Evolutionary conservation across 2,113 vertebrate species (phyloP).

Genomic region (Rhabdomys dilectus): DNA sequence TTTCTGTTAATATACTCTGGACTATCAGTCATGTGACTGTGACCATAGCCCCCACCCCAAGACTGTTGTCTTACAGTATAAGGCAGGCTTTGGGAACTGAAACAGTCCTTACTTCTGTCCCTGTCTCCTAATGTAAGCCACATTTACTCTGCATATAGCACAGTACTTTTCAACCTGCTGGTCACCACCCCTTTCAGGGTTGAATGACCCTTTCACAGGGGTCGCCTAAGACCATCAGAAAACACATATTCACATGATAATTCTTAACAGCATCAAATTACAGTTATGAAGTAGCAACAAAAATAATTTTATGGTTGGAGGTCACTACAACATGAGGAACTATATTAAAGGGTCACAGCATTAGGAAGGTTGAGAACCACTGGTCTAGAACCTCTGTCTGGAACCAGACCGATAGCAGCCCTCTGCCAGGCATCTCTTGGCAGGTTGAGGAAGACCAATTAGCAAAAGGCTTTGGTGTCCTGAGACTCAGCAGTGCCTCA

Average conservation of each 20-base stretch:
- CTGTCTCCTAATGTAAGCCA: accelerated
- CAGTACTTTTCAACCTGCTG: neutral
- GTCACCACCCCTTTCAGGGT: neutral
- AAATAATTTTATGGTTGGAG: neutral
- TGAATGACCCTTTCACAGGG: neutral
- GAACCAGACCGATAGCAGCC: neutral
- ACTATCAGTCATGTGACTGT: neutral
- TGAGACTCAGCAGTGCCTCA: neutral
- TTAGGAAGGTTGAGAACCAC: neutral
- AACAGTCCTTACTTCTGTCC: neutral
- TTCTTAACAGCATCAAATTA: neutral
- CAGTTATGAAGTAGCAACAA: neutral
- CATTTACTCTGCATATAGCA: neutral
- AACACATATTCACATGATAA: neutral
- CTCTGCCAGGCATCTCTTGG: neutral
- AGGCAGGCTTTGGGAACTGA: neutral
- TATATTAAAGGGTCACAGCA: neutral
- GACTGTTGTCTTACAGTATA: too few species aligned
- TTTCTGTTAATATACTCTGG: neutral
- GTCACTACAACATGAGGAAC: neutral
- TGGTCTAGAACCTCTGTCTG: neutral
- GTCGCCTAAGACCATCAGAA: neutral
- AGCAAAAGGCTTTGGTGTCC: accelerated
- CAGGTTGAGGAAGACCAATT: accelerated
- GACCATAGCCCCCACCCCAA: neutral